Conservation (phyloP, 1,140 invertebrate species). For the Heliconius hewitsoni region DNA sequence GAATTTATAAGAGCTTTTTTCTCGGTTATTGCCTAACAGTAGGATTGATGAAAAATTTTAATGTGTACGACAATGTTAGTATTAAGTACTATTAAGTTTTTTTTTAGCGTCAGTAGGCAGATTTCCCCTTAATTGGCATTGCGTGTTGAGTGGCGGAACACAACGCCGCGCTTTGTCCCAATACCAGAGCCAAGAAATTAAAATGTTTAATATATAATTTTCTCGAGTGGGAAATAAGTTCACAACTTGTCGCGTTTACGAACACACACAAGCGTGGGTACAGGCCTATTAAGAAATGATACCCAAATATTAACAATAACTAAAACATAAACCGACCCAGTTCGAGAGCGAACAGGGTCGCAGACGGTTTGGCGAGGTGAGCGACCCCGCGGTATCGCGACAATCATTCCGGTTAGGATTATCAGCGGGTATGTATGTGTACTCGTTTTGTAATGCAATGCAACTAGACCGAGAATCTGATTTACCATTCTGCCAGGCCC, state of each 20-base stretch:
- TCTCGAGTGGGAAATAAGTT: no score
- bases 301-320: background rate
- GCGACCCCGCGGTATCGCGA: constrained; percentile 60
- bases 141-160: no score
- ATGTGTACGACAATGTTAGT: background rate
- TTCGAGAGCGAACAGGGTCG: constrained; percentile 60
- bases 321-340: constrained; percentile 34
- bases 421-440: constrained; percentile 42
- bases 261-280: no score
- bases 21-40: background rate
- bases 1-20: background rate
- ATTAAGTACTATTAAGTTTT: no score
- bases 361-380: constrained; percentile 69
- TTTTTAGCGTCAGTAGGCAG: no score
- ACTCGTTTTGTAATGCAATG: constrained; percentile 24
- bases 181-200: no score
- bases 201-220: no score
- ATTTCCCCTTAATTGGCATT: no score
- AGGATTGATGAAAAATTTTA: background rate
- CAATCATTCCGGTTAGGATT: constrained; percentile 63
- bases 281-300: background rate
- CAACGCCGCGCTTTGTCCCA: no score
- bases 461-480: constrained; percentile 58
- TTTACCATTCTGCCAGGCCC: constrained; percentile 23
- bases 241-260: no score